Evolutionary conservation across 2,888 invertebrate genomes (phyloP).

Genomic region (Epirrita christyi): DNA sequence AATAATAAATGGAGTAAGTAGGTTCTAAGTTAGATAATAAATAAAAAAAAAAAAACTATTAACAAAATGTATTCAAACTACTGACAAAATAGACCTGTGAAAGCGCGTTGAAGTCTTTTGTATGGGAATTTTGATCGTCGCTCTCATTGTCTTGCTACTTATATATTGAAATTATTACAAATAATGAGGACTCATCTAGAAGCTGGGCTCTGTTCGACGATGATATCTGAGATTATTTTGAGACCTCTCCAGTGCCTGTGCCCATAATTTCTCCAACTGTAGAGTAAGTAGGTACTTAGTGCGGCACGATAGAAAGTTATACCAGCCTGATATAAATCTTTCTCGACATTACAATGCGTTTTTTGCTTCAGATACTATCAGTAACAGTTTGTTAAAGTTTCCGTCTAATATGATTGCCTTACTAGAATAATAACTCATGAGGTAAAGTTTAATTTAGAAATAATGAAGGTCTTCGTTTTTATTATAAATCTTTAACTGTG

Average conservation of each 20-base stretch:
- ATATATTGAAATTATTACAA: conserved; percentile 9
- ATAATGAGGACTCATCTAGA: background rate
- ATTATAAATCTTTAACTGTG: too few species aligned
- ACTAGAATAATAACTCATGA: conserved; percentile 28
- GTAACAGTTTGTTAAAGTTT: conserved; percentile 33
- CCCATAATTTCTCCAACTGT: conserved; percentile 17
- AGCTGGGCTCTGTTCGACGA: background rate
- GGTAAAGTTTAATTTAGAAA: conserved; percentile 1
- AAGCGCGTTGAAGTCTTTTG: conserved; percentile 41
- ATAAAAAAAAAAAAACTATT: too few species aligned
- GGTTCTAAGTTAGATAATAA: too few species aligned
- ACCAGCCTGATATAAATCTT: conserved; percentile 50
- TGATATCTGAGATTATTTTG: conserved; percentile 4
- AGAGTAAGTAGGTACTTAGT: conserved; percentile 14
- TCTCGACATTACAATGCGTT: conserved; percentile 54
- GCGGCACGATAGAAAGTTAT: conserved; percentile 49
- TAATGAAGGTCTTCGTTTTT: background rate
- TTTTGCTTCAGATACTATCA: conserved; percentile 48
- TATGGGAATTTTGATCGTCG: conserved; percentile 29
- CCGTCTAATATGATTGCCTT: conserved; percentile 28
- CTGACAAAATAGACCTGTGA: background rate
- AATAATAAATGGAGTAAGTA: too few species aligned
- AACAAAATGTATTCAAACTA: too few species aligned
- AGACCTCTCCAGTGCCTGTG: conserved; percentile 6
- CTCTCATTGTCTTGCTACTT: background rate